A percentile compares a stretch with the other conserved stretches of the same genome.
Conservation (phyloP, 2,888 invertebrate genomes). For the Aquatica leii region DNA sequence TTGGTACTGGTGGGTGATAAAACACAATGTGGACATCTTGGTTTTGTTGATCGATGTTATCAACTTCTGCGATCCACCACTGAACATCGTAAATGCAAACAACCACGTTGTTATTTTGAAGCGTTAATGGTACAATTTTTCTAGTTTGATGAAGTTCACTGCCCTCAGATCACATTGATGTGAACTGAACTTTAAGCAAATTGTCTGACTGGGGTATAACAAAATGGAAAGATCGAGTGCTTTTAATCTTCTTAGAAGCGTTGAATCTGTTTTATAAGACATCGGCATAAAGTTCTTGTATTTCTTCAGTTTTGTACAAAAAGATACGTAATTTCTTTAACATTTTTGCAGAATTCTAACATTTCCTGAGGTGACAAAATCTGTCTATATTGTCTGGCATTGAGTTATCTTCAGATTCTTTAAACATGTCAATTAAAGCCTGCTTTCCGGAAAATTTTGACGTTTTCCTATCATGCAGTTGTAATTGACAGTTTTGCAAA, state of each 20-base stretch:
- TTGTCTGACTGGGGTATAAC: not conserved
- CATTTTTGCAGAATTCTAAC: not conserved
- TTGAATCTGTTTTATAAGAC: not conserved
- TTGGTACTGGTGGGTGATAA: not conserved
- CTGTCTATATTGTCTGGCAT: not conserved
- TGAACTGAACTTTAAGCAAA: not conserved
- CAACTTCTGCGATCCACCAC: slow-evolving; percentile 10
- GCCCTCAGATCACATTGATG: not conserved
- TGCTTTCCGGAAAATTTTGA: not conserved
- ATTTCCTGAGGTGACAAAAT: not conserved
- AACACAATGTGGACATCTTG: not conserved
- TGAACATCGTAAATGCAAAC: not conserved
- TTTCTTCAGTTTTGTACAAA: not conserved
- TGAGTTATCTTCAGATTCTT: not conserved
- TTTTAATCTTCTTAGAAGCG: not conserved
- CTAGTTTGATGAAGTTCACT: not conserved
- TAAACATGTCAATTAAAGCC: too few relatives aligned
- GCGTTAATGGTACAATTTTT: not conserved
- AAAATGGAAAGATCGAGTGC: not conserved
- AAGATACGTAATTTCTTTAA: not conserved
- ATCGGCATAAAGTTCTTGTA: too few relatives aligned
- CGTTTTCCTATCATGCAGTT: not conserved
- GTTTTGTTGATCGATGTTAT: not conserved
- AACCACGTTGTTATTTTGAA: not conserved
- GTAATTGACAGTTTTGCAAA: not conserved